A percentile compares a stretch with the other conserved stretches of the same genome.
Evolutionary conservation across 2,113 vertebrate genomes (phyloP).

Genomic region (Arvicanthis niloticus): DNA sequence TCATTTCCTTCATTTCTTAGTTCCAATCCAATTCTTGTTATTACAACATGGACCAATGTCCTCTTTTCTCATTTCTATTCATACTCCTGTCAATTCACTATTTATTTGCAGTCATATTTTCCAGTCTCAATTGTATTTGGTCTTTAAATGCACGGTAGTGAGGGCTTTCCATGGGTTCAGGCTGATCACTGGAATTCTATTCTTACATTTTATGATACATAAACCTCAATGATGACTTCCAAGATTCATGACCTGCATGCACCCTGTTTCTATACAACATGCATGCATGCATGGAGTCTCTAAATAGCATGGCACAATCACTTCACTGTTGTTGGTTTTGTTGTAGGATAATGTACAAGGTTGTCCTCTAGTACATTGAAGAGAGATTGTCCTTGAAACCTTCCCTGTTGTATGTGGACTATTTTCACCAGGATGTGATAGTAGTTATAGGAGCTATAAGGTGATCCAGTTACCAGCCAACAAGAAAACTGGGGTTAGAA

Average conservation of each 20-base stretch:
- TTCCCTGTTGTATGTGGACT: background rate
- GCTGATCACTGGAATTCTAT: background rate
- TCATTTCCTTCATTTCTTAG: background rate
- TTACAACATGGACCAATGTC: background rate
- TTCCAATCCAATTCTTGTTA: background rate
- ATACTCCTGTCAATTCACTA: background rate
- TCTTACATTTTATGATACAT: background rate
- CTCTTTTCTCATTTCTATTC: background rate
- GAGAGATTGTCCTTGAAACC: background rate
- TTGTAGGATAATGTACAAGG: background rate
- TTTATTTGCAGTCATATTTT: background rate
- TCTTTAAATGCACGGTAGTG: slow-evolving; percentile 13
- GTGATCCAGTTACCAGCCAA: background rate
- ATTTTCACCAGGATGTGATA: background rate
- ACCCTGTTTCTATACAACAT: background rate
- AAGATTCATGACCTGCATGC: background rate
- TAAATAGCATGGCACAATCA: background rate
- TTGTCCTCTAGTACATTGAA: background rate
- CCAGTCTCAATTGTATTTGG: background rate
- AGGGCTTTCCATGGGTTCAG: background rate
- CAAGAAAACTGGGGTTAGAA: background rate
- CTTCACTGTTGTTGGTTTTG: background rate
- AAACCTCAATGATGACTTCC: background rate
- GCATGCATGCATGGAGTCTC: background rate
- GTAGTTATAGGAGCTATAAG: background rate